Evolutionary conservation across 1,140 invertebrate species (phyloP).

Genomic region (Helicoverpa armigera): DNA sequence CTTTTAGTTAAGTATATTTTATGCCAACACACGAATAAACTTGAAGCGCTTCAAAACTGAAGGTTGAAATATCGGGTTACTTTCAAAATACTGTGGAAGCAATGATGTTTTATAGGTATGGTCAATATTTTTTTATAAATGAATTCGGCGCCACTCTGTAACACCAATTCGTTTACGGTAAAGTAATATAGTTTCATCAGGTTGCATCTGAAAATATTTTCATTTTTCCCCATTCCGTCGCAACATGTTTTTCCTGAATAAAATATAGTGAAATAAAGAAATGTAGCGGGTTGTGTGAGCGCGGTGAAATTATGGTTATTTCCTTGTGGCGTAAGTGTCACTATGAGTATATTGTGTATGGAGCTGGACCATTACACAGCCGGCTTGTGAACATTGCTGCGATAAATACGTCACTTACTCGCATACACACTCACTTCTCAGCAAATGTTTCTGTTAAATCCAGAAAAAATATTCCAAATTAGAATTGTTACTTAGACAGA

Average conservation of each 20-base stretch:
- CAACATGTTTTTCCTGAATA: constrained; percentile 26
- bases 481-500: too few relatives aligned
- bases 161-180: not conserved
- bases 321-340: constrained; percentile 26
- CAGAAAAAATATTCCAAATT: too few relatives aligned
- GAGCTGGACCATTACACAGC: constrained; percentile 5
- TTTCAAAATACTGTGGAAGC: too few relatives aligned
- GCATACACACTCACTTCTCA: not conserved
- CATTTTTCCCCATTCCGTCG: constrained; percentile 19
- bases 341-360: constrained; percentile 15
- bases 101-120: too few relatives aligned
- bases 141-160: not conserved
- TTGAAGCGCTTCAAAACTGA: too few relatives aligned
- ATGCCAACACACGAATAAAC: too few relatives aligned
- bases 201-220: constrained; percentile 13
- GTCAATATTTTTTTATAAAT: too few relatives aligned
- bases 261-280: constrained; percentile 26
- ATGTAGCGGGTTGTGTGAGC: not conserved
- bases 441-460: too few relatives aligned
- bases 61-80: too few relatives aligned
- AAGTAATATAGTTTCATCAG: constrained; percentile 13
- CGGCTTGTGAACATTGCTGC: not conserved
- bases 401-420: not conserved
- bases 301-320: constrained; percentile 35
- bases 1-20: too few relatives aligned